Percentiles rank a stretch among this genome's conserved stretches.
Evolutionary conservation across 2,888 invertebrate species (phyloP).

Genomic region (Drosophila borealis): DNA sequence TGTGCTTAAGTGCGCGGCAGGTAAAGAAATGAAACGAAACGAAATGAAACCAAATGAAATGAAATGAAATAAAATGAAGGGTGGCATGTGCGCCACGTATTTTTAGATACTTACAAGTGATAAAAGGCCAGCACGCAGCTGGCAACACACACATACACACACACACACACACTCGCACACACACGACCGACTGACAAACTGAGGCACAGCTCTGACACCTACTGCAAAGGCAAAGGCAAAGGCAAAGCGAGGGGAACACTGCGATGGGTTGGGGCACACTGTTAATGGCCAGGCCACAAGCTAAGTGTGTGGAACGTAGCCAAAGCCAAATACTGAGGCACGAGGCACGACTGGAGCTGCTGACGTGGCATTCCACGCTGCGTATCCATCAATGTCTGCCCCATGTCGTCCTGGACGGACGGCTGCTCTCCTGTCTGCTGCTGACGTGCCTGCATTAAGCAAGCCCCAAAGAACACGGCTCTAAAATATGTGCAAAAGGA

Average conservation of each 20-base stretch:
- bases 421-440: constrained; percentile 45
- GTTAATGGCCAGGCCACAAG: constrained; percentile 58
- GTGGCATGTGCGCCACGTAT: constrained; percentile 75
- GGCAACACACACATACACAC: constrained; percentile 37
- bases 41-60: constrained; percentile 53
- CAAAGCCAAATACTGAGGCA: constrained; percentile 40
- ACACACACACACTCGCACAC: constrained; percentile 20
- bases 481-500: constrained; percentile 11
- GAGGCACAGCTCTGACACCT: constrained; percentile 64
- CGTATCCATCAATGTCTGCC: constrained; percentile 78
- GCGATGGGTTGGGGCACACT: constrained; percentile 14
- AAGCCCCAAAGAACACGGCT: constrained; percentile 43
- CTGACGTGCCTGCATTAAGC: constrained; percentile 77
- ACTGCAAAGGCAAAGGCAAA: constrained; percentile 32
- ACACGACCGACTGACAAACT: constrained; percentile 52
- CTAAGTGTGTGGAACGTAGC: constrained; percentile 38
- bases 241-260: background rate
- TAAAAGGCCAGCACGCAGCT: constrained; percentile 73
- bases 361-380: constrained; percentile 72
- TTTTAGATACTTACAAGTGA: constrained; percentile 78
- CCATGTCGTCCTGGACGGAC: constrained; percentile 54
- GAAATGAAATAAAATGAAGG: constrained; percentile 69
- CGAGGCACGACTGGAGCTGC: constrained; percentile 46
- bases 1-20: constrained; percentile 71
- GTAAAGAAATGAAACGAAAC: constrained; percentile 53